Base-by-base conservation (phyloP, 2,888 invertebrate genomes). In the Caenorhabditis sp. region DNA sequence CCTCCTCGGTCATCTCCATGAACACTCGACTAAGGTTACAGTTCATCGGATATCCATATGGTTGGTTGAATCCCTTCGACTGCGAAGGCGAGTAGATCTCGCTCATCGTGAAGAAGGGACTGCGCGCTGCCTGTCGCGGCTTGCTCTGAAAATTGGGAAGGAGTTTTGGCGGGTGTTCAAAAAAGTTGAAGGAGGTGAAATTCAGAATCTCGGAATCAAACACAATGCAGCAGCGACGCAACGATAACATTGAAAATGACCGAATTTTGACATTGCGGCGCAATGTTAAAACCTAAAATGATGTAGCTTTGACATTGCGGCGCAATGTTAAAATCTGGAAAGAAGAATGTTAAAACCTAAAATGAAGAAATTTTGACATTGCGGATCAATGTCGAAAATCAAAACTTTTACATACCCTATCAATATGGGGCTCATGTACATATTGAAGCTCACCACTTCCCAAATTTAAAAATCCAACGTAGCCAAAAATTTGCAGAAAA, bases 1-100 rank as follows among this genome's bases (percentile, higher is more conserved):
- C 89, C 49, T 89, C 89, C 22, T 89, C 89, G 7, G 87, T 88
- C 88, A 88, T 86, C 16, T 89, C 89, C 80, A 86, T 80, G 26
- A 85, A 88, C 19, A 76, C 82, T 22, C 86, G 74, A 35, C 85
- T 85, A 28, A 86, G 51, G 66, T 85, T 88, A 79, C 87, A 88
- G 61, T 86, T 84, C 85, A 86, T 86, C 35, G 86, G 85, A 41
- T 80, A 85, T 59, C 86, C 85, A 76, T 88, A 88, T 12, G 87
- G 85, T 72, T 84, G 85, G 56, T 84, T 84, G 74, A 80, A 85
- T 58, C 85, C 87, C 73, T 87, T 85, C 54, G 82, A 79, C 63
- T 85, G 85, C 49, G 80, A 80, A 16, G 85, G 85, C 64, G 85
- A 76, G 73, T 85, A 85, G 19, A 80, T 82, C 79, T 82, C 82